Evolutionary conservation across 2,113 vertebrate species (phyloP).

Genomic region (Oryzias melastigma): DNA sequence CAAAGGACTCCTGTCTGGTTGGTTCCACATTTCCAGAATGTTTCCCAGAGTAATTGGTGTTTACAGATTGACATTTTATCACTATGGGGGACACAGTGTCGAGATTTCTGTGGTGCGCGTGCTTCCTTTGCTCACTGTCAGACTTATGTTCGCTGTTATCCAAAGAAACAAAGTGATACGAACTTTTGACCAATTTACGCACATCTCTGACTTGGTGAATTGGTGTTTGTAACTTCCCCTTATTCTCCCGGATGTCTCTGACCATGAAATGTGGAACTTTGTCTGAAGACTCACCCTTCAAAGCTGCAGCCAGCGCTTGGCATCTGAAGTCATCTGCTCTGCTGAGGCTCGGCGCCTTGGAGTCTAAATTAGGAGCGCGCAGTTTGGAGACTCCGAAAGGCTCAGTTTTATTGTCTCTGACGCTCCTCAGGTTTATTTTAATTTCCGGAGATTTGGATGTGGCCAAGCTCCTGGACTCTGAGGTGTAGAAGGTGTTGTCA

Average conservation of each 20-base stretch:
- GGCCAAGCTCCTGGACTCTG: slow-evolving; percentile 43
- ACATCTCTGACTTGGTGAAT: slow-evolving; percentile 95
- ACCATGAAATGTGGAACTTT: slow-evolving; percentile 93
- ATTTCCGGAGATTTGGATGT: slow-evolving; percentile 87
- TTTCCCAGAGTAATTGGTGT: slow-evolving; percentile 72
- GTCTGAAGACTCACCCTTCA: slow-evolving; percentile 81
- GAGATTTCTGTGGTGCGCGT: slow-evolving; percentile 48
- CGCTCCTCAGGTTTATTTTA: slow-evolving; percentile 86
- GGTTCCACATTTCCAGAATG: slow-evolving; percentile 54
- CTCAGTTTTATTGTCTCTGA: slow-evolving; percentile 73
- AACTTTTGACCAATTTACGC: slow-evolving; percentile 91
- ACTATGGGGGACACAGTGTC: slow-evolving; percentile 86
- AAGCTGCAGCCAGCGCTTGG: slow-evolving; percentile 59
- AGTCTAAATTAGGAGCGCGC: slow-evolving; percentile 79
- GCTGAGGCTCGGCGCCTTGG: slow-evolving; percentile 48
- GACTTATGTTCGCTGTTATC: slow-evolving; percentile 79
- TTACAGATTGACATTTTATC: slow-evolving; percentile 91
- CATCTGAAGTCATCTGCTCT: slow-evolving; percentile 73
- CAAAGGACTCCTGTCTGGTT: slow-evolving; percentile 27
- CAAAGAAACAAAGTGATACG: slow-evolving; percentile 83
- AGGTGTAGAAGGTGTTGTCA: slow-evolving; percentile 46
- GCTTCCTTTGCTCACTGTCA: slow-evolving; percentile 81
- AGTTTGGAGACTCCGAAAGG: slow-evolving; percentile 84
- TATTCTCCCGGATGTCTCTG: slow-evolving; percentile 86
- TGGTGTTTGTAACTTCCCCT: slow-evolving; percentile 83